These are phyloP conservation scores for Zophobas atratus DNA, from an alignment of 1,140 invertebrate species.

Conservation along the genomic window DNA sequence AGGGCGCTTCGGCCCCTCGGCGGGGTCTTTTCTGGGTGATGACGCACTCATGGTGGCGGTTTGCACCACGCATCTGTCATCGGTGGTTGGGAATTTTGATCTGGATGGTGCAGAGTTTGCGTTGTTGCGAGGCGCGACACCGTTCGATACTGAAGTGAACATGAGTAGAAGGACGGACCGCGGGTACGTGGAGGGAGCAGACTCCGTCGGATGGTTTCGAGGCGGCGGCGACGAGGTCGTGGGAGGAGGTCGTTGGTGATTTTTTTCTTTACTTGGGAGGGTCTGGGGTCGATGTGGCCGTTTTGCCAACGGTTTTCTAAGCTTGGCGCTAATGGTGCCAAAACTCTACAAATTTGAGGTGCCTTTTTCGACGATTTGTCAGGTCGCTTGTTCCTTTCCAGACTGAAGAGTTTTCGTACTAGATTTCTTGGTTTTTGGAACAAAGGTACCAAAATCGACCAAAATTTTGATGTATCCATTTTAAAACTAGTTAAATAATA, in stretches of 20 bases:
- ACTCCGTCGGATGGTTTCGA: conserved; percentile 49
- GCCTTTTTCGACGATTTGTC: too few species aligned
- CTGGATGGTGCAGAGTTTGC: conserved; percentile 24
- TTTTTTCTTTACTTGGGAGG: too few species aligned
- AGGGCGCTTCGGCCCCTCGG: conserved; percentile 56
- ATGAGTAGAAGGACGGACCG: conserved; percentile 51
- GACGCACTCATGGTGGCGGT: conserved; percentile 19
- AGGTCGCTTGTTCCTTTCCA: too few species aligned
- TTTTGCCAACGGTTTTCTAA: too few species aligned
- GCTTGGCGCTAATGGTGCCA: too few species aligned
- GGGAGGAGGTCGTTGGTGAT: neutral
- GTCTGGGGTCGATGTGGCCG: too few species aligned
- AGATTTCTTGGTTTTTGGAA: too few species aligned
- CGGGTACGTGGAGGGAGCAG: conserved; percentile 54
- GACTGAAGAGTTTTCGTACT: too few species aligned
- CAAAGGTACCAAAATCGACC: too few species aligned
- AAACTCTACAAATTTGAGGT: too few species aligned
- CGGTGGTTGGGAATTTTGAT: conserved; percentile 15
- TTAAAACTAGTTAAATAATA: too few species aligned
- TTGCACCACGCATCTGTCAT: conserved; percentile 54
- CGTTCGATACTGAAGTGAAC: conserved; percentile 62
- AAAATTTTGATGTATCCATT: too few species aligned
- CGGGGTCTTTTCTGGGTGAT: conserved; percentile 50
- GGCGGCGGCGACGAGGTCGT: neutral
- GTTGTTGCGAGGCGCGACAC: conserved; percentile 53